A percentile compares a stretch with the other conserved stretches of the same genome.
These are phyloP conservation scores for Lithosia quadra DNA, from an alignment of 2,888 invertebrate species.

Conservation along the genomic window DNA sequence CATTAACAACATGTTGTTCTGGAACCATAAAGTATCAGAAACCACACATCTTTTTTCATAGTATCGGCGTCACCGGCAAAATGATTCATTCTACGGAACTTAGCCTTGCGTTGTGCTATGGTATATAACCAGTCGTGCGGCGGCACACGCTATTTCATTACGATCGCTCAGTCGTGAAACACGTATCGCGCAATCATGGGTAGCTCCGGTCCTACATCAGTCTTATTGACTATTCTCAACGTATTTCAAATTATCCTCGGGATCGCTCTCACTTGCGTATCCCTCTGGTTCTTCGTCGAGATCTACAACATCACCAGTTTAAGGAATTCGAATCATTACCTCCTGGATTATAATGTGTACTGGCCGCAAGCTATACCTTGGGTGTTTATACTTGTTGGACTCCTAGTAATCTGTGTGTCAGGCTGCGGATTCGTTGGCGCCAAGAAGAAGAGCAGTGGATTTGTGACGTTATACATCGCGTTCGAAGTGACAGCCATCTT, in stretches of 20 bases:
- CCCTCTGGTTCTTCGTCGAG: conserved; percentile 77
- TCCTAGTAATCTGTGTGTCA: conserved; percentile 69
- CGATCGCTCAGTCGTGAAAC: conserved; percentile 41
- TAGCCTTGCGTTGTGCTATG: conserved; percentile 47
- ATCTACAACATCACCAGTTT: conserved; percentile 68
- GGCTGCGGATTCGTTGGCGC: conserved; percentile 74
- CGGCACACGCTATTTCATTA: conserved; percentile 70
- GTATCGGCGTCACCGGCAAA: conserved; percentile 25
- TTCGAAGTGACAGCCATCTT: conserved; percentile 65
- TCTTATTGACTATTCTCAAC: conserved; percentile 65
- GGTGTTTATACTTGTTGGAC: conserved; percentile 73
- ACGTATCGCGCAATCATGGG: conserved; percentile 52
- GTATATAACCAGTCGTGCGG: conserved; percentile 58
- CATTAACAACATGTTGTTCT: conserved; percentile 22
- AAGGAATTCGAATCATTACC: conserved; percentile 75
- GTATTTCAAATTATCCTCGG: conserved; percentile 66
- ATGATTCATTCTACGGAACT: conserved; percentile 37
- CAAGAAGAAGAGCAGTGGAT: conserved; percentile 63
- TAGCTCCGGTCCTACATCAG: conserved; percentile 52
- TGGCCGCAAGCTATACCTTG: conserved; percentile 82
- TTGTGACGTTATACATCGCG: conserved; percentile 64
- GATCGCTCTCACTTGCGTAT: conserved; percentile 63
- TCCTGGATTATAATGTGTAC: conserved; percentile 78
- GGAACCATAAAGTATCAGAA: neutral
- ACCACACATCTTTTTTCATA: conserved; percentile 22